Evolutionary conservation across 2,888 invertebrate genomes (phyloP).

Genomic region (Dusona sp.): DNA sequence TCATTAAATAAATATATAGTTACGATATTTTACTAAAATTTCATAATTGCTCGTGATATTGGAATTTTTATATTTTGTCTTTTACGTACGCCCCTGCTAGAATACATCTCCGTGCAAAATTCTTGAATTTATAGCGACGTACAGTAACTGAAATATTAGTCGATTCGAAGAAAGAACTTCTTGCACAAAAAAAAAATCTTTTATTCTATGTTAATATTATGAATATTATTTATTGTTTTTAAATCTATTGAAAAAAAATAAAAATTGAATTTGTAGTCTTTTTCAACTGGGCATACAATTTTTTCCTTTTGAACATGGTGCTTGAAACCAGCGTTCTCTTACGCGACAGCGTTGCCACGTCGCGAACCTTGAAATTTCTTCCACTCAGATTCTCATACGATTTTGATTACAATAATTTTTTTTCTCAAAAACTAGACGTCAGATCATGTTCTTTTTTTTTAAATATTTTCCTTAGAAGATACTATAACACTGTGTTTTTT

Average conservation of each 20-base stretch:
- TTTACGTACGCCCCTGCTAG: too few species aligned
- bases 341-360: slow-evolving; percentile 27
- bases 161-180: slow-evolving; percentile 2
- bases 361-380: slow-evolving; percentile 15
- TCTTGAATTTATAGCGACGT: slow-evolving; percentile 12
- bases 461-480: too few species aligned
- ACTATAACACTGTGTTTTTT: too few species aligned
- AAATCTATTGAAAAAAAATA: slow-evolving; percentile 11
- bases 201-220: slow-evolving; percentile 3
- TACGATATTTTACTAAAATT: too few species aligned
- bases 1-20: too few species aligned
- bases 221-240: slow-evolving; percentile 14
- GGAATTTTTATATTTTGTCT: too few species aligned
- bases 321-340: slow-evolving; percentile 12
- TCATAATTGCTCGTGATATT: too few species aligned
- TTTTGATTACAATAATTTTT: slow-evolving; percentile 25
- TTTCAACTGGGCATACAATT: slow-evolving; percentile 13
- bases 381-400: slow-evolving; percentile 19
- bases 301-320: slow-evolving; percentile 16
- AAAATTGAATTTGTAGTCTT: slow-evolving; percentile 8
- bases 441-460: too few species aligned
- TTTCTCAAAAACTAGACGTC: too few species aligned
- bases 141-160: slow-evolving; percentile 16
- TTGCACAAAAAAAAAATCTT: slow-evolving; percentile 16
- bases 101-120: too few species aligned